Evolutionary conservation across 2,797 vertebrate species (phyloP), one percentile per base, ranked within the genome.

Genomic region (Fundulus diaphanus): DNA sequence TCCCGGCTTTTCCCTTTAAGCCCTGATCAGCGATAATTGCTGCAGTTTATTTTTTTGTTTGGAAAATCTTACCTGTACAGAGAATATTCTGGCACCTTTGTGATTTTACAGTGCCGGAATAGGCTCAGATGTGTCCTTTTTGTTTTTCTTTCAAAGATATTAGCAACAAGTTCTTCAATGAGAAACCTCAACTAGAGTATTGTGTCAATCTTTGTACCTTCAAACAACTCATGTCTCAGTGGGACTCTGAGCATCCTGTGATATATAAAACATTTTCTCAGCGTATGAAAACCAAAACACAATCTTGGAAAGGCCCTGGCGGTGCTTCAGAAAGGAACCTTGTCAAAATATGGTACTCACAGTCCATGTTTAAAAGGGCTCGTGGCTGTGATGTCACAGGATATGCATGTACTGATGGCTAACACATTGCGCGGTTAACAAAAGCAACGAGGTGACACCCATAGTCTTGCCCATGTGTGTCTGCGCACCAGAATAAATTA

Each of bases 321-420:
- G 87, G 72, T 9, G 48, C 80, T 89, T 92, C 82, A 89, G 92
- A 92, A 87, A 67, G 85, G 84, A 49, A 59, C 83, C 86, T 77
- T 92, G 89, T 92, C 90, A 93, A 88, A 94, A 93, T 87, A 88
- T 42, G 84, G 77, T 44, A 29, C 75, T 85, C 74, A 82, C 84
- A 84, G 68, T 83, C 80, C 80, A 87, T 68, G 85, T 90, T 83
- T 66, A 42, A 88, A 91, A 89, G 74, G 81, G 75, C 82, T 83
- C 18, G 31, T 82, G 85, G 85, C 91, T 88, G 89, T 94, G 92
- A 94, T 90, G 92, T 94, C 92, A 93, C 84, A 71, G 81, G 84
- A 89, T 77, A 82, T 86, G 90, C 79, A 93, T 90, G 89, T 56
- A 66, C 81, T 90, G 91, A 94, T 93, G 87, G 87, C 85, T 89